Evolutionary conservation across 2,888 invertebrate species (phyloP), one percentile per base, ranked within the genome.

Genomic region (Synanthedon tipuliformis): DNA sequence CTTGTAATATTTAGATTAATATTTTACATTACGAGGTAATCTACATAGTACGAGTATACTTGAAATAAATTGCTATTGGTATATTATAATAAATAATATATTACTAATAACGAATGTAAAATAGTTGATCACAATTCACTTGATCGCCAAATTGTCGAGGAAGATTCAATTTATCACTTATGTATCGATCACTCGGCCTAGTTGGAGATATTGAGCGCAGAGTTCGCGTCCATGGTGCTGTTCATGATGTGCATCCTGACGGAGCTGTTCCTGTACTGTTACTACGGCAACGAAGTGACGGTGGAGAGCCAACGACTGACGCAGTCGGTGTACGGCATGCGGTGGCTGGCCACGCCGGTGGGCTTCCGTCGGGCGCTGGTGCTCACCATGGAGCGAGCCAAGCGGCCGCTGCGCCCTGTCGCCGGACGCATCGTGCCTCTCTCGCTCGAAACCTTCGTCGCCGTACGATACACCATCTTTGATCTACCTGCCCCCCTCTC

Each of bases 191-290:
- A 10, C 34, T 10, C 34, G 34, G 2, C 34, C 34, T 68, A 84
- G 83, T 53, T 84, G 58, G 68, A 59, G 54, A 63, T 78, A 51
- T 54, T 75, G 50, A 85, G 80, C 62, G 62, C 86, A 49, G 85
- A 88, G 66, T 88, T 89, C 55, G 75, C 84, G 1, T 89, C 89
- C 10, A 87, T 89, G 81, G 67, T 77, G 1, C 70, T 89, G 12
- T 90, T 89, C 68, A 84, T 88, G 55, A 65, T 68, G 50, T 90
- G 89, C 63, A 89, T 90, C 65, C 69, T 90, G 15, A 75, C 86
- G 8, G 89, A 90, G 69, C 71, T 90, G 60, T 87, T 88, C 58
- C 69, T 90, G 1, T 89, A 88, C 66, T 90, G 90, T 66, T 89
- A 86, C 73, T 89, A 81, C 61, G 90, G 90, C 8, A 90, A 90